These are phyloP conservation scores for Machimus atricapillus DNA, from an alignment of 2,888 invertebrate genomes.

Conservation along the genomic window DNA sequence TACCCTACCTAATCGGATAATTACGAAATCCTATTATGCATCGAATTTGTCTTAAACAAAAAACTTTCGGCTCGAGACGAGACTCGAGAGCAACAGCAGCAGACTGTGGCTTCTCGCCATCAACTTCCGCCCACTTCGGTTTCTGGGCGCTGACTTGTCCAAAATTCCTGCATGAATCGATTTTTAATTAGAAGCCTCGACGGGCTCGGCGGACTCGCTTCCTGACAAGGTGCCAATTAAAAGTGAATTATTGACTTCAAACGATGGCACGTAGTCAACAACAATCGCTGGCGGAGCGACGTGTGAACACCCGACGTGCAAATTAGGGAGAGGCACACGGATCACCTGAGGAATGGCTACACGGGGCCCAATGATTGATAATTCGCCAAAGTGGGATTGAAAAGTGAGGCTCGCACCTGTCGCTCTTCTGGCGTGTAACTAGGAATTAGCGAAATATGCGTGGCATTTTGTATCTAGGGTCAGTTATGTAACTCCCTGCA, in stretches of 20 bases:
- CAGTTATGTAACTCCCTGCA: not conserved
- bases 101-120: not conserved
- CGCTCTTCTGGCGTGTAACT: not conserved
- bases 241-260: conserved; percentile 22
- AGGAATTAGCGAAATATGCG: not conserved
- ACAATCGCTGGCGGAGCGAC: not conserved
- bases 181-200: conserved; percentile 32
- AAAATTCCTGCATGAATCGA: conserved; percentile 13
- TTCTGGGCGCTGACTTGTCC: not conserved
- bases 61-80: not conserved
- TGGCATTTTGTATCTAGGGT: not conserved
- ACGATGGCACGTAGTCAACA: not conserved
- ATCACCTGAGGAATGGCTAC: not conserved
- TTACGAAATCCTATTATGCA: conserved; percentile 29
- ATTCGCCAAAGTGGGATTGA: not conserved
- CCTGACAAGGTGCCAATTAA: conserved; percentile 37
- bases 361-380: not conserved
- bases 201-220: conserved; percentile 18
- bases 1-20: conserved; percentile 24
- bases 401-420: not conserved
- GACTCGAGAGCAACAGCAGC: not conserved
- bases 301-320: not conserved
- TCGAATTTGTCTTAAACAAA: not conserved
- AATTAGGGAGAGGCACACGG: not conserved
- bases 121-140: not conserved